Evolutionary conservation across 2,888 invertebrate species (phyloP).

Genomic region (Ecdyonurus torrentis): DNA sequence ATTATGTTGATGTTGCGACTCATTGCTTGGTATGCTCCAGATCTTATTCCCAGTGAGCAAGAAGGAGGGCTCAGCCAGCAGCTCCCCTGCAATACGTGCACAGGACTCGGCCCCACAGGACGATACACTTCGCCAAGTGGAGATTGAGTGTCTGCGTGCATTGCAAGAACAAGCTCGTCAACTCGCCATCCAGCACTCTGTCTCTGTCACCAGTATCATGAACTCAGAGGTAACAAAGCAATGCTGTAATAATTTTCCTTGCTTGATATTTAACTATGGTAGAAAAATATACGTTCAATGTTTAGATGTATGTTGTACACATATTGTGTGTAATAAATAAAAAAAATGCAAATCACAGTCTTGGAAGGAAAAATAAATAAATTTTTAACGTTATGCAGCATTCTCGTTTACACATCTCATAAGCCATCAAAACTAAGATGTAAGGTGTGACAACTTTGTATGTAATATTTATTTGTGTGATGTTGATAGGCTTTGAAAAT

Average conservation of each 20-base stretch:
- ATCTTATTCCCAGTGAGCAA: not conserved
- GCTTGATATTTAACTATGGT: too few relatives aligned
- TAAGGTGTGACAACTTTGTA: not conserved
- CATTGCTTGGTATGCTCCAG: not conserved
- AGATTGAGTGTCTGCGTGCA: not conserved
- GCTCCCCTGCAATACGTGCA: not conserved
- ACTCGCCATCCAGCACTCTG: not conserved
- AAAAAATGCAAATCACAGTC: too few relatives aligned
- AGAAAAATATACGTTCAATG: too few relatives aligned
- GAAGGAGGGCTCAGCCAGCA: not conserved
- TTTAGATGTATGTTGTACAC: too few relatives aligned
- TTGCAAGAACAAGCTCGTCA: not conserved
- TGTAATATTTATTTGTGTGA: not conserved
- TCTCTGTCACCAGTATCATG: not conserved
- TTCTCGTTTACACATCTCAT: too few relatives aligned
- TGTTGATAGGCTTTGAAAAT: constrained; percentile 30
- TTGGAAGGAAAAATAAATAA: too few relatives aligned
- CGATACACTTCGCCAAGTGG: not conserved
- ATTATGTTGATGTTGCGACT: not conserved
- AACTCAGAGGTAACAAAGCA: not conserved
- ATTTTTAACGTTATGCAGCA: too few relatives aligned
- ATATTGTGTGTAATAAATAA: too few relatives aligned
- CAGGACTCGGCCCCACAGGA: not conserved
- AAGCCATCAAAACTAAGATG: too few relatives aligned
- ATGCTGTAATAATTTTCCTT: too few relatives aligned